phyloP scores from a whole-genome alignment of 2,113 vertebrate genomes.

The Prochilodus magdalenae region DNA sequence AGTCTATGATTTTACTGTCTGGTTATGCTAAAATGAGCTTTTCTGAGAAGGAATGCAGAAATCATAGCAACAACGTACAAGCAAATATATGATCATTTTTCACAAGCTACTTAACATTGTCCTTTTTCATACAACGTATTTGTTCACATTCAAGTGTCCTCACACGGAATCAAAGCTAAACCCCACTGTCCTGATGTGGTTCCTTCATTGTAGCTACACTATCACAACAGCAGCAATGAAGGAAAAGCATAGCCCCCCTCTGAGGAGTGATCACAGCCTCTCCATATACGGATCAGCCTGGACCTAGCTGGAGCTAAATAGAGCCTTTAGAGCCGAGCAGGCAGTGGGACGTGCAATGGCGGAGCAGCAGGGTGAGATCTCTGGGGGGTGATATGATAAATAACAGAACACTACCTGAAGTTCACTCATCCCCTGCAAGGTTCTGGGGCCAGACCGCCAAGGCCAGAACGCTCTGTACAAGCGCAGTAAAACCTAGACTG shows the following conservation, averaged over 20 bases:
- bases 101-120: conserved; percentile 14
- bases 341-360: background rate
- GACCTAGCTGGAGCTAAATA: conserved; percentile 34
- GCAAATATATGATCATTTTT: conserved; percentile 6
- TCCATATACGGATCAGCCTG: conserved; percentile 33
- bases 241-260: conserved; percentile 2
- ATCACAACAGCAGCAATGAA: conserved; percentile 23
- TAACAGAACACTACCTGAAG: conserved; percentile 37
- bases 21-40: conserved; percentile 8
- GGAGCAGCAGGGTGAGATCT: conserved; percentile 37
- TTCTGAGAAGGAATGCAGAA: conserved; percentile 21
- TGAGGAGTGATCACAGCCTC: conserved; percentile 39
- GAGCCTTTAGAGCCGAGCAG: conserved; percentile 16
- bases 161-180: background rate
- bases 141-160: conserved; percentile 12
- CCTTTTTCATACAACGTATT: too few species aligned
- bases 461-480: conserved; percentile 18
- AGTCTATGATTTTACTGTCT: conserved; percentile 14
- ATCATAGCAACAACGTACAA: background rate
- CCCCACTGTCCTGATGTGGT: background rate
- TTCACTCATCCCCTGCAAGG: conserved; percentile 8
- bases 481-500: background rate
- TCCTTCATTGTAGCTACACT: conserved; percentile 2
- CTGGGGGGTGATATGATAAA: conserved; percentile 49
- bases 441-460: conserved; percentile 12